Base-by-base conservation (phyloP, 2,888 invertebrate species). In the Lepidocyrtinus sp. region DNA sequence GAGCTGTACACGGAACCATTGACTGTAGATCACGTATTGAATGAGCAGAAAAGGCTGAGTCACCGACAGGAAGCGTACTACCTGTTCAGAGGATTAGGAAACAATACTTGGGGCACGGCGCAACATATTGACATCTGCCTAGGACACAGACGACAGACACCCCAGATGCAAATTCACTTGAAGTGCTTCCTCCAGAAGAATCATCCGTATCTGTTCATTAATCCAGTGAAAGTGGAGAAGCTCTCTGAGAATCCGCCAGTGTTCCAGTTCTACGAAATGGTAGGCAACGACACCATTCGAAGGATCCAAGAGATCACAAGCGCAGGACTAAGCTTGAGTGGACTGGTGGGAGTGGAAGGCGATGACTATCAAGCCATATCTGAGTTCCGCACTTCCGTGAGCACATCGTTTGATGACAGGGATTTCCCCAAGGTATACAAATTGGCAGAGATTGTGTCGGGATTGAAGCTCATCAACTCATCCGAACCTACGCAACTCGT, bases 201-300 rank as follows among this genome's bases (percentile, higher is more conserved):
- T 2, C 70, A 70, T 25, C 70, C 70, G 17, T 70, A 70, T n/a
- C 22, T 70, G 12, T 21, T 21, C 19, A 21, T 70, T 5, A 70
- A 70, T 59, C 70, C 70, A 9, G 5, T 25, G 7, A 75, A 75
- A 19, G 27, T 24, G 1, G 75, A 75, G n/a, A 19, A 21, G 1
- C 17, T 75, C 0, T 67, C 75, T 0, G 75, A 75, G 45, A 12
- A 17, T 0, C 75, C 75, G 3, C 75, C 45, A 0, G n/a, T 75
- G 3, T 24, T 27, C n/a, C 75, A 75, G 17, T 68, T 68, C 62
- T 75, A 75, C 22, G 75, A 68, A 1, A 45, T 75, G 21, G 0
- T 74, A 2, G 22, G 59, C n/a, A 46, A 64, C 15, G 12, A 1
- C 1, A 46, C 45, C 7, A 74, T 74, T 21, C 59, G 36, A n/a